Percentiles rank a stretch among this genome's conserved stretches.
Conservation (phyloP, 1,140 invertebrate species). For the Octopus sinensis region DNA sequence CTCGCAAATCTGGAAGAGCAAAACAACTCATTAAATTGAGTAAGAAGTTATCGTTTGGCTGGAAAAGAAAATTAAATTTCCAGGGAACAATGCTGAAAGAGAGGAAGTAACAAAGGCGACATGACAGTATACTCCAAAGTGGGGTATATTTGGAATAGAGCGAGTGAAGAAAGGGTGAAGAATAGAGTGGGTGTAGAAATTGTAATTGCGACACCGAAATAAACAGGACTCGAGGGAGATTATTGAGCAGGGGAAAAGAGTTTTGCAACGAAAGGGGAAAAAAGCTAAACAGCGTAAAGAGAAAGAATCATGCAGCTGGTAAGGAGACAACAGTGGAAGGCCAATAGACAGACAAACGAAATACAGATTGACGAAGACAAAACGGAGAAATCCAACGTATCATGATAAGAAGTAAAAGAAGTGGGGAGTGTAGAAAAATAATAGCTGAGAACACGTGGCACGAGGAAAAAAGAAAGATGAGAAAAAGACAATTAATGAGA, state of each 20-base stretch:
- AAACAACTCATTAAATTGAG: neutral
- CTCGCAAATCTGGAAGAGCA: constrained; percentile 70
- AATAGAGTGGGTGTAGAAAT: neutral
- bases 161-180: neutral
- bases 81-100: neutral
- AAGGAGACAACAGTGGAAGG: too few species aligned
- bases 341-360: too few species aligned
- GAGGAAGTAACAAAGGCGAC: neutral
- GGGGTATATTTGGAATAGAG: neutral
- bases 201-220: too few species aligned
- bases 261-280: too few species aligned
- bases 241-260: too few species aligned
- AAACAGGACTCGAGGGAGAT: too few species aligned
- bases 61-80: neutral
- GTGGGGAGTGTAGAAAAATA: too few species aligned
- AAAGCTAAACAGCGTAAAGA: too few species aligned
- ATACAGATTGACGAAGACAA: too few species aligned
- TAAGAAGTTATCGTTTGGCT: neutral
- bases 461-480: constrained; percentile 10
- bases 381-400: too few species aligned
- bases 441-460: neutral
- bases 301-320: too few species aligned
- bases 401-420: too few species aligned
- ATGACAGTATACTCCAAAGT: neutral
- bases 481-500: neutral